These are phyloP conservation scores for Eueides isabella DNA, from an alignment of 1,140 invertebrate species.

Conservation along the genomic window DNA sequence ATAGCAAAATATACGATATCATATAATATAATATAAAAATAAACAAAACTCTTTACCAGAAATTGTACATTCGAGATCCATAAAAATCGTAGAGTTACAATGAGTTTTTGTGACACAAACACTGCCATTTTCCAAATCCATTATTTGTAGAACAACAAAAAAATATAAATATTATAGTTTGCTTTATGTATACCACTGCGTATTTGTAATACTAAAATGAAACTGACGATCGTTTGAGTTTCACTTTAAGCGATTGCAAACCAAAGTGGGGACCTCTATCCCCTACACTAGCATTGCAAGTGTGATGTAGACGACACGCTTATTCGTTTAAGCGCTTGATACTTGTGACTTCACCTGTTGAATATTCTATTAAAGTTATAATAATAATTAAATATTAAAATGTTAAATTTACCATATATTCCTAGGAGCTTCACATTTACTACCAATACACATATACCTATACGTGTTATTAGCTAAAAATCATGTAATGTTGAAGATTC, in stretches of 20 bases:
- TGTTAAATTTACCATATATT: too few relatives aligned
- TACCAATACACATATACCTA: too few relatives aligned
- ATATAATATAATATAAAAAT: neutral
- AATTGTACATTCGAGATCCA: slow-evolving; percentile 41
- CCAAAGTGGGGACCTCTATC: slow-evolving; percentile 15
- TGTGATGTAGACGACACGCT: neutral
- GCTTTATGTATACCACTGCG: neutral
- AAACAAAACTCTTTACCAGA: slow-evolving; percentile 40
- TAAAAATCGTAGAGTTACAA: slow-evolving; percentile 42
- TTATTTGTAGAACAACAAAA: neutral
- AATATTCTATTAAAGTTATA: neutral
- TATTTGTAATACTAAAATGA: slow-evolving; percentile 3
- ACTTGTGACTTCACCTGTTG: neutral
- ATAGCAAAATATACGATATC: neutral
- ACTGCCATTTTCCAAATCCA: slow-evolving; percentile 44
- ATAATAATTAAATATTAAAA: neutral
- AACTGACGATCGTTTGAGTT: slow-evolving; percentile 11
- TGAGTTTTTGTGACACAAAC: slow-evolving; percentile 21
- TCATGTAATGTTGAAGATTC: too few relatives aligned
- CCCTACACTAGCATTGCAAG: neutral
- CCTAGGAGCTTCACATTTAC: too few relatives aligned
- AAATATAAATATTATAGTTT: neutral
- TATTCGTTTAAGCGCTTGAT: neutral
- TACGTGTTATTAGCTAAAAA: too few relatives aligned
- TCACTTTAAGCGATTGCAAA: slow-evolving; percentile 13